Evolutionary conservation across 30 jellyfish, hydroid and myxozoan genomes (phyloP).

Genomic region (Aurelia aurita): DNA sequence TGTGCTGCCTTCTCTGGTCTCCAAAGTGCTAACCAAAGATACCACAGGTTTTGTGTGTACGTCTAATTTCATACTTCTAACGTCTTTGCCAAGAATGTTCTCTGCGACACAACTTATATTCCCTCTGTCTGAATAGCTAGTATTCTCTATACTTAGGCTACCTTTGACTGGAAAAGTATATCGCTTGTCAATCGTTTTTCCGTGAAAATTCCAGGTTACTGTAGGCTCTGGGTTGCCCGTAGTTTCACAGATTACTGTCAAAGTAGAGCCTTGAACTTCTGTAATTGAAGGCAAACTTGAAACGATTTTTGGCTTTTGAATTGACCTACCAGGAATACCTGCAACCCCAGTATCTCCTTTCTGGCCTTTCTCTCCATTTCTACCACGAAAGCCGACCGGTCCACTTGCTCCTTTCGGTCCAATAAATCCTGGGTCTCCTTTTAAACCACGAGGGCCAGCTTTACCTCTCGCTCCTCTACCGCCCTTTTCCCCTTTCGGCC

Average conservation of each 20-base stretch:
- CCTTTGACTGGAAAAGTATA: neutral
- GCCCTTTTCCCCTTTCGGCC: constrained; percentile 37
- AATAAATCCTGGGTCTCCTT: constrained; percentile 19
- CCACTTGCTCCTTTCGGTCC: neutral
- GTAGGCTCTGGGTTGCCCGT: constrained; percentile 38
- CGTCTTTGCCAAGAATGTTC: constrained; percentile 23
- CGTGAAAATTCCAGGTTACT: constrained; percentile 19
- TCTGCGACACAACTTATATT: constrained; percentile 14
- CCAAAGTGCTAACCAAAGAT: too few species aligned
- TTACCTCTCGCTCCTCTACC: constrained; percentile 14
- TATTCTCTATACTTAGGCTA: neutral
- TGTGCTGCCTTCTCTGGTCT: too few species aligned
- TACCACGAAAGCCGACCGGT: neutral
- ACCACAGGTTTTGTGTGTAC: neutral
- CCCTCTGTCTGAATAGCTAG: constrained; percentile 10
- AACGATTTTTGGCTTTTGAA: constrained; percentile 18
- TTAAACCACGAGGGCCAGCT: constrained; percentile 26
- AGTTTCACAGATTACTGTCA: constrained; percentile 10
- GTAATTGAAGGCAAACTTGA: neutral
- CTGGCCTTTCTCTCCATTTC: neutral
- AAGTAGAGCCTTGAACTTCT: neutral
- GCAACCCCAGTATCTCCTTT: neutral
- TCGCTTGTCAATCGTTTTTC: neutral
- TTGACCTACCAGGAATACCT: constrained; percentile 33
- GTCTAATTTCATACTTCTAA: neutral